Percentiles rank a stretch among this genome's conserved stretches.
Conservation (phyloP, 2,797 vertebrate genomes). For the Macrochelys suwanniensis region DNA sequence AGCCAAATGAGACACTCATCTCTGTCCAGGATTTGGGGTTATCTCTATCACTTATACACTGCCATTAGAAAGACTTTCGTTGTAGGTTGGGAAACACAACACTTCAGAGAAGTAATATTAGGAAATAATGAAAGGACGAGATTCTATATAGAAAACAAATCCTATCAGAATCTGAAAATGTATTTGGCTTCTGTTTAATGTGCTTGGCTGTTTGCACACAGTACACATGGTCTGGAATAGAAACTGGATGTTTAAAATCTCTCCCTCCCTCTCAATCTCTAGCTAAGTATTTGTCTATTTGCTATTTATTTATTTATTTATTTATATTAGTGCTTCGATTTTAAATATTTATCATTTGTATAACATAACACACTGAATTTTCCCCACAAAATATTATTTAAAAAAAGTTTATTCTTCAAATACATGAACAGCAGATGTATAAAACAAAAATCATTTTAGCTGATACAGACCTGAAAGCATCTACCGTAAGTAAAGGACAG, state of each 20-base stretch:
- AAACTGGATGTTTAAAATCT: slow-evolving; percentile 63
- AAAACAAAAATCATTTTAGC: slow-evolving; percentile 56
- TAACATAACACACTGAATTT: slow-evolving; percentile 66
- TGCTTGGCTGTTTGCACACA: slow-evolving; percentile 60
- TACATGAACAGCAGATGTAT: slow-evolving; percentile 44
- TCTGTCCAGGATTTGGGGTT: background rate
- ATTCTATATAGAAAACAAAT: slow-evolving; percentile 49
- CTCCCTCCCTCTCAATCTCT: slow-evolving; percentile 50
- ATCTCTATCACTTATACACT: background rate
- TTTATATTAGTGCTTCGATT: slow-evolving; percentile 56
- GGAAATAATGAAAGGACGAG: slow-evolving; percentile 40
- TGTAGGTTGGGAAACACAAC: slow-evolving; percentile 28
- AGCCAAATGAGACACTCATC: background rate
- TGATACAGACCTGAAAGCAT: slow-evolving; percentile 34
- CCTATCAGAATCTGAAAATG: slow-evolving; percentile 46
- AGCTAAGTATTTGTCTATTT: slow-evolving; percentile 56
- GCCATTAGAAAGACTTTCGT: background rate
- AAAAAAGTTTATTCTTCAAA: slow-evolving; percentile 60
- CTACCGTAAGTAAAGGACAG: background rate
- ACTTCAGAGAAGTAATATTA: slow-evolving; percentile 30
- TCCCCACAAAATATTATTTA: background rate
- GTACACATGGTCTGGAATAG: slow-evolving; percentile 51
- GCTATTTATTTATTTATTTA: slow-evolving; percentile 60
- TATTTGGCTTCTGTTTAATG: slow-evolving; percentile 65
- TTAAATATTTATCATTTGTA: slow-evolving; percentile 64